Base-by-base conservation (phyloP, 2,888 invertebrate species). In the Xylocampa areola region DNA sequence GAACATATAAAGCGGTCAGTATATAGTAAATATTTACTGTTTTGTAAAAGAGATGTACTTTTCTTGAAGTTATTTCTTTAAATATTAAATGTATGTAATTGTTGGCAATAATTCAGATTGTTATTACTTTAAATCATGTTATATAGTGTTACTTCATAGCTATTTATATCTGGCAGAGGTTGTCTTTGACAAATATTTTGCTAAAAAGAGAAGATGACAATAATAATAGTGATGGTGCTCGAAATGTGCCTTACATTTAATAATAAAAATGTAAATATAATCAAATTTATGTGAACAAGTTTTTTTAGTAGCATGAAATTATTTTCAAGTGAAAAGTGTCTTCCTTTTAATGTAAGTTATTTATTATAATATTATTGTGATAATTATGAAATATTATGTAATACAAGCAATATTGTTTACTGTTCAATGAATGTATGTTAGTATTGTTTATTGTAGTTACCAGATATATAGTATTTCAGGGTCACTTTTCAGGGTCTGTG, bases 221-320 rank as follows among this genome's bases (percentile, higher is more conserved):
- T 76, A 73, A 71, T 49, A 53, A 43, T 40, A 33, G 32, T 48
- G n/a, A 27, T 67, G 54, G 71, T 76, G 83, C 82, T 81, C 33
- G 41, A 50, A 63, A 66, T 77, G 85, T 85, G 87, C 81, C 87
- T 86, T 86, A 64, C 39, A 53, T 61, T 62, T 70, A 68, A 70
- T 59, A 49, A 48, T 55, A 25, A 48, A 69, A 44, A 4, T n/a
- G n/a, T 2, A 21, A 21, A 4, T 8, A 4, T 1, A 25, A 25
- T 48, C 54, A 69, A 59, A 52, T 57, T 4, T 13, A 55, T 52
- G 44, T 62, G 36, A 64, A 61, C 47, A 47, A 64, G 63, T 61
- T 68, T 70, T 64, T 74, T 74, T 72, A 60, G 71, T 72, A 74
- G 69, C 52, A 68, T 47, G 25, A 65, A 69, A 68, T 43, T 37